Conservation (phyloP, 2,113 vertebrate species). For the Salvelinus fontinalis region DNA sequence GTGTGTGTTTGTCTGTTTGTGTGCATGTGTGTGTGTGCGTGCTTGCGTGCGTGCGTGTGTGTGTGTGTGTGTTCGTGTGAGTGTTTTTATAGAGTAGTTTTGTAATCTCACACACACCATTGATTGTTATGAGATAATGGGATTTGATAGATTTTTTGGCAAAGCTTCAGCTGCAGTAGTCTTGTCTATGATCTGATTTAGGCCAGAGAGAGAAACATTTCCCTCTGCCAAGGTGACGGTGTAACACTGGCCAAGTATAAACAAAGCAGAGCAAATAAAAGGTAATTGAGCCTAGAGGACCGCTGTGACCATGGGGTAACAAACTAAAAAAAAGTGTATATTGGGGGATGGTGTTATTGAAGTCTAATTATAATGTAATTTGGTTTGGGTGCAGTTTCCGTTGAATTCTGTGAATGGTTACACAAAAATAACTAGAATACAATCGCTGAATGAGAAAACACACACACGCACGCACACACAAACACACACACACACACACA, state of each 20-base stretch:
- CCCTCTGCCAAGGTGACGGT: neutral
- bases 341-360: no score
- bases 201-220: neutral
- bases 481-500: no score
- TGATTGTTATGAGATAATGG: no score
- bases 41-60: no score
- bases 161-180: neutral
- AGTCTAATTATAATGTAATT: no score
- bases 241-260: neutral
- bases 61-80: no score
- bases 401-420: no score
- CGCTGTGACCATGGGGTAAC: neutral
- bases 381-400: no score
- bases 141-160: neutral
- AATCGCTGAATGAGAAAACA: neutral
- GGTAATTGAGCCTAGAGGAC: neutral
- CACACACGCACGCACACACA: neutral
- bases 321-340: no score
- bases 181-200: neutral
- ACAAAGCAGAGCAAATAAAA: neutral
- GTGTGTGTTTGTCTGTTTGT: neutral
- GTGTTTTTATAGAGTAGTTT: no score
- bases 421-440: neutral
- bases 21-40: conserved; percentile 6
- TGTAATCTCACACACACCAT: no score